A percentile compares a stretch with the other conserved stretches of the same genome.
These are phyloP conservation scores for Pyrochroa serraticornis DNA, from an alignment of 2,888 invertebrate species.

Conservation along the genomic window DNA sequence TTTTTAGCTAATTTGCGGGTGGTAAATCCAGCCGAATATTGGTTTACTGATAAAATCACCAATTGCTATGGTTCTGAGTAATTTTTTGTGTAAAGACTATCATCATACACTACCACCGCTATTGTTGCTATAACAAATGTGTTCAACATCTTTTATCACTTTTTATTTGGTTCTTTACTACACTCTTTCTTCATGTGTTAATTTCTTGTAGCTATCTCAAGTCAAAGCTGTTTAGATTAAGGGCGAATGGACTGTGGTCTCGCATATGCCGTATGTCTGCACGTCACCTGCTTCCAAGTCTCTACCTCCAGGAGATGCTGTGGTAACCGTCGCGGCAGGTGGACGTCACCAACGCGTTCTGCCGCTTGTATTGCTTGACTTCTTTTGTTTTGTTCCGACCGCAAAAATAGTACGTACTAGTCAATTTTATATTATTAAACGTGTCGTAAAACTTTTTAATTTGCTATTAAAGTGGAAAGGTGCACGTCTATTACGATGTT, in stretches of 20 bases:
- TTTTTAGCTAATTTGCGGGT: background rate
- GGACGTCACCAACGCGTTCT: constrained; percentile 2
- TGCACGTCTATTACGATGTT: too few species aligned
- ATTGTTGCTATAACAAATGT: too few species aligned
- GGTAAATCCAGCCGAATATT: background rate
- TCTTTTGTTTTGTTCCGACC: too few species aligned
- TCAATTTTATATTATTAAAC: too few species aligned
- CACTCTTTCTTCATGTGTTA: background rate
- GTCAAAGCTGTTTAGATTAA: constrained; percentile 6
- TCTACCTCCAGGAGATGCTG: constrained; percentile 30
- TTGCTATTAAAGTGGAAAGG: background rate
- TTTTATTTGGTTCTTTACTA: background rate
- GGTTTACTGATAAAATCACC: too few species aligned
- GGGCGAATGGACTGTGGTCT: constrained; percentile 14
- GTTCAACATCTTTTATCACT: too few species aligned
- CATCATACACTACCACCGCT: too few species aligned
- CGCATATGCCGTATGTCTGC: constrained; percentile 23
- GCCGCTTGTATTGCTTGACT: background rate
- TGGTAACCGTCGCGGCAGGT: constrained; percentile 23
- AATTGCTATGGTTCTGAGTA: too few species aligned
- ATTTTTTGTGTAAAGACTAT: too few species aligned
- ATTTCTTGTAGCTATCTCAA: constrained; percentile 1
- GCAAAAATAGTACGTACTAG: too few species aligned
- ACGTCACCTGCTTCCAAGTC: constrained; percentile 23
- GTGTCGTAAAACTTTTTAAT: background rate